A percentile compares a stretch with the other conserved stretches of the same genome.
These are phyloP conservation scores for Cephus runcator DNA, from an alignment of 2,888 invertebrate species.

Conservation along the genomic window DNA sequence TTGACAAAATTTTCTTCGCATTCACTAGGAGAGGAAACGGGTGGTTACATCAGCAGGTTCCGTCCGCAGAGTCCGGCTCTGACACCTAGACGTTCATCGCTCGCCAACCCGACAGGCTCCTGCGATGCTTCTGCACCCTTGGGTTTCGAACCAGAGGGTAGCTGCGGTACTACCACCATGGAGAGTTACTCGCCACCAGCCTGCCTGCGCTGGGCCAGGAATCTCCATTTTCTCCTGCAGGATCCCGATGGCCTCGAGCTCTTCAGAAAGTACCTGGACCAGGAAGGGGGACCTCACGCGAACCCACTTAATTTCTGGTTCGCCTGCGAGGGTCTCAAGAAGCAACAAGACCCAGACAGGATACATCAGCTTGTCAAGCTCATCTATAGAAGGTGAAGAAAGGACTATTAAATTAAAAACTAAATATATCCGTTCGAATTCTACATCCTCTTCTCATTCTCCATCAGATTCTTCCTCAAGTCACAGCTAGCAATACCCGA, in stretches of 20 bases:
- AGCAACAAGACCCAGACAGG: constrained; percentile 79
- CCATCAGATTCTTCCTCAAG: constrained; percentile 79
- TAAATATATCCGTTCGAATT: neutral
- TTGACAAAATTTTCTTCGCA: neutral
- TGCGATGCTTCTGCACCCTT: constrained; percentile 67
- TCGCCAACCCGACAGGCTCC: constrained; percentile 49
- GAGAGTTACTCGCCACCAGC: constrained; percentile 70
- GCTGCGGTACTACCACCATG: constrained; percentile 65
- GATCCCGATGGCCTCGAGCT: constrained; percentile 91
- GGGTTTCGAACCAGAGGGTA: constrained; percentile 71
- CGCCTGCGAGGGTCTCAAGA: constrained; percentile 89
- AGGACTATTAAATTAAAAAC: neutral
- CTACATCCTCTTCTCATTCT: constrained; percentile 11
- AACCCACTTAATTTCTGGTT: constrained; percentile 93
- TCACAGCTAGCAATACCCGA: constrained; percentile 85
- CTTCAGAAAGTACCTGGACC: constrained; percentile 84
- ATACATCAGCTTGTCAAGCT: constrained; percentile 82
- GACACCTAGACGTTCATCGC: constrained; percentile 65
- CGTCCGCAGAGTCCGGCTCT: constrained; percentile 63
- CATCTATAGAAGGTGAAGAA: constrained; percentile 73
- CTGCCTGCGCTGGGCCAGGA: constrained; percentile 90
- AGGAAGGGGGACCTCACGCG: constrained; percentile 81
- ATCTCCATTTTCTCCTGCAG: constrained; percentile 81
- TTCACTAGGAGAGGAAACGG: constrained; percentile 60
- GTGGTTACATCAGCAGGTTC: constrained; percentile 55